Evolutionary conservation across 2,888 invertebrate species (phyloP).

Genomic region (Dendrolimus houi): DNA sequence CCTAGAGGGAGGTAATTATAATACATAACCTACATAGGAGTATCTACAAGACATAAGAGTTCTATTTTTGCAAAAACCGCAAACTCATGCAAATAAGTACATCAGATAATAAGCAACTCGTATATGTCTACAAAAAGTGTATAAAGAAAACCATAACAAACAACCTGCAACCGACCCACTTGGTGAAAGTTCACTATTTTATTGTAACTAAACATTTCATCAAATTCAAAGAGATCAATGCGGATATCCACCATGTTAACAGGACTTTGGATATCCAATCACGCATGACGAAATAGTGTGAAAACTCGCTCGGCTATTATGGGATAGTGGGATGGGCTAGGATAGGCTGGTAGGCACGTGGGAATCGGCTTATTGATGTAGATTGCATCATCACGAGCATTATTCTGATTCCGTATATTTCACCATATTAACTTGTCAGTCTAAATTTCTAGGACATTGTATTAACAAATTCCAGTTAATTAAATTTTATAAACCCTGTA

Average conservation of each 20-base stretch:
- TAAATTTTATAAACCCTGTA: too few relatives aligned
- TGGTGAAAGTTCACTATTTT: conserved; percentile 42
- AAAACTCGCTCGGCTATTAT: conserved; percentile 44
- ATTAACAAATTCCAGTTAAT: too few relatives aligned
- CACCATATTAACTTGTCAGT: too few relatives aligned
- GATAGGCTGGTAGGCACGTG: conserved; percentile 39
- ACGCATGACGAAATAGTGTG: conserved; percentile 55
- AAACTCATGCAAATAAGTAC: too few relatives aligned
- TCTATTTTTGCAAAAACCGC: too few relatives aligned
- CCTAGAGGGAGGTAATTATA: too few relatives aligned
- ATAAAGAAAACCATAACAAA: neutral
- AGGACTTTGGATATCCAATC: conserved; percentile 48
- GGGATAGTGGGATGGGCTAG: conserved; percentile 50
- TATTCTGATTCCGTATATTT: too few relatives aligned
- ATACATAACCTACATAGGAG: too few relatives aligned
- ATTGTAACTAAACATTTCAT: conserved; percentile 23
- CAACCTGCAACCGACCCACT: conserved; percentile 20
- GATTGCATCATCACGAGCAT: conserved; percentile 10
- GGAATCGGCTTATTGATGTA: conserved; percentile 32
- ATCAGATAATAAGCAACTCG: too few relatives aligned
- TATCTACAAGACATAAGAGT: too few relatives aligned
- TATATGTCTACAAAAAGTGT: too few relatives aligned
- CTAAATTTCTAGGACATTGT: too few relatives aligned
- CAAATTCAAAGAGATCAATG: conserved; percentile 33
- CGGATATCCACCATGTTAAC: conserved; percentile 36